phyloP scores from a whole-genome alignment of 30 jellyfish, hydroid and myxozoan species.

The Aurelia sp. region DNA sequence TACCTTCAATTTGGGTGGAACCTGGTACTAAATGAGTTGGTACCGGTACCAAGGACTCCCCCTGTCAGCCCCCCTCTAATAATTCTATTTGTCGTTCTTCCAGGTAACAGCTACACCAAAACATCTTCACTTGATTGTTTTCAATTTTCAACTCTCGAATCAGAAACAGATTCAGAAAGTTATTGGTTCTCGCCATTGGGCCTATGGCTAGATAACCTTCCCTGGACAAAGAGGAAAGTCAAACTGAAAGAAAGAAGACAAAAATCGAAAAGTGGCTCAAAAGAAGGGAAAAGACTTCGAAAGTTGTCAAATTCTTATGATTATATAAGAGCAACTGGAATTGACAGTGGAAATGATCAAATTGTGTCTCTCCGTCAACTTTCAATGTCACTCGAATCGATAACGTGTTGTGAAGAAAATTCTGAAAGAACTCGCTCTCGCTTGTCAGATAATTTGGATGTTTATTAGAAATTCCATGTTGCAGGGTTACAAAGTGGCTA shows the following conservation, averaged over 20 bases:
- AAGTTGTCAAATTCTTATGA: slow-evolving; percentile 9
- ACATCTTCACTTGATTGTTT: too few relatives aligned
- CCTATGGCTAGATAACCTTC: background rate
- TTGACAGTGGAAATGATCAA: background rate
- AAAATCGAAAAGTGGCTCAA: background rate
- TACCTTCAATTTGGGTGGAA: too few relatives aligned
- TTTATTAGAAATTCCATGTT: too few relatives aligned
- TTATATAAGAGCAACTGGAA: background rate
- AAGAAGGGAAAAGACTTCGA: background rate
- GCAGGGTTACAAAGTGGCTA: too few relatives aligned
- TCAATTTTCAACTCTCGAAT: background rate
- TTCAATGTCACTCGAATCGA: background rate
- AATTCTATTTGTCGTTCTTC: too few relatives aligned
- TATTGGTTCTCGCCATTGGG: slow-evolving; percentile 6
- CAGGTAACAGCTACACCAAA: too few relatives aligned
- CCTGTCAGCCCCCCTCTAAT: too few relatives aligned
- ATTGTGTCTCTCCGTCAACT: too few relatives aligned
- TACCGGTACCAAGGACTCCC: too few relatives aligned
- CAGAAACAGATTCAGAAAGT: background rate
- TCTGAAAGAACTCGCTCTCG: background rate
- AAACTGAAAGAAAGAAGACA: background rate
- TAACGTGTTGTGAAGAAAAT: background rate
- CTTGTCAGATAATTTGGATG: too few relatives aligned
- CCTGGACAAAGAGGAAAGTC: slow-evolving; percentile 23
- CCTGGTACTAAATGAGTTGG: too few relatives aligned